Base-by-base conservation (phyloP, 2,888 invertebrate genomes). In the Mesorhabditis spiculigera region DNA sequence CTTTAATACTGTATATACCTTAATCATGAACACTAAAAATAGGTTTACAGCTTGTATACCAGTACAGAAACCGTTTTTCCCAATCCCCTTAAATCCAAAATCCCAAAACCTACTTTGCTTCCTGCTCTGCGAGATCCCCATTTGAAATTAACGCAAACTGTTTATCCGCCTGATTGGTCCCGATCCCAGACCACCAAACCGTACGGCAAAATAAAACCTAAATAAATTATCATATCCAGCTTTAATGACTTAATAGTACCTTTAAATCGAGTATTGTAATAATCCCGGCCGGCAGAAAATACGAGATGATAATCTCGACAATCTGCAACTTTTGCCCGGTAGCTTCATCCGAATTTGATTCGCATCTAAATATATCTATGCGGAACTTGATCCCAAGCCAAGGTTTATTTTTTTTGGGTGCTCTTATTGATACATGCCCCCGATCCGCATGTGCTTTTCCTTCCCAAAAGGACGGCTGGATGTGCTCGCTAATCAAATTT, bases 201-300 rank as follows among this genome's bases (percentile, higher is more conserved):
- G 58, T 50, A 13, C 58, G 58, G n/a, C 58, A 50, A n/a, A 50
- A 50, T 50, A 50, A 50, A 50, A 50, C 58, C 58, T 50, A 10
- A 50, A 50, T 13, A 50, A 50, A 50, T 50, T 50, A 13, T 50
- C 58, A 50, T 50, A 13, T 50, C 58, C 8, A 50, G n/a, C 58
- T 50, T 50, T 50, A 10, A 50, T 50, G 8, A 13, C 58, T 13
- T 13, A 50, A 10, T 63, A 58, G 6, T 43, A 80, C 81, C 74
- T 79, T 77, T 45, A 82, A 65, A 63, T 83, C 83, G 16, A 83
- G 76, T 4, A 78, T 74, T 0, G 81, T 83, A 41, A 83, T 81
- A 5, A 81, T 73, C 13, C 73, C 74, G 10, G 82, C 76, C 5
- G 83, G 83, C 45, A 83, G 73, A 70, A 83, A 83, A 64, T 83